These are phyloP conservation scores for Phrynocephalus versicolor DNA, from an alignment of 2,113 vertebrate genomes.

Conservation along the genomic window DNA sequence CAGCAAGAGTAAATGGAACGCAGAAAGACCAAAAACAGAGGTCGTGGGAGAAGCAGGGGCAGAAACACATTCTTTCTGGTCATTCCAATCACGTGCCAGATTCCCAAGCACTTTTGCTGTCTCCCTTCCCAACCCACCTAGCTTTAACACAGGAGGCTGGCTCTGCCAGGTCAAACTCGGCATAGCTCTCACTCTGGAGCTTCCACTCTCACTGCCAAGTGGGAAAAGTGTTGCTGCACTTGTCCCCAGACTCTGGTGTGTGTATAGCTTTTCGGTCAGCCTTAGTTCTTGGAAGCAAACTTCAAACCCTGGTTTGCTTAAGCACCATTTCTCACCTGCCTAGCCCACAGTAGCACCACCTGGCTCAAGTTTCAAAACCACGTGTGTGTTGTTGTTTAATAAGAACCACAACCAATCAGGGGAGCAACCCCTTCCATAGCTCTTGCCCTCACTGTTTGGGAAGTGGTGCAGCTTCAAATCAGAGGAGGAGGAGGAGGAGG, in stretches of 20 bases:
- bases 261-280: no score
- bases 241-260: no score
- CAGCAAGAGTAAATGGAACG: background rate
- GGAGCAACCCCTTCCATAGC: background rate
- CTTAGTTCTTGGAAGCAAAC: no score
- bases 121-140: background rate
- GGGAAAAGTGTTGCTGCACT: no score
- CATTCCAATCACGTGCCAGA: background rate
- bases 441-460: background rate
- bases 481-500: background rate
- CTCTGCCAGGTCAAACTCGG: background rate
- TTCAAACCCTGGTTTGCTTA: no score
- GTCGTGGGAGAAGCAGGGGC: background rate
- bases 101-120: background rate
- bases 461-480: background rate
- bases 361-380: no score
- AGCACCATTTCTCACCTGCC: no score
- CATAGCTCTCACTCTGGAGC: background rate
- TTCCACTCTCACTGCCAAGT: background rate
- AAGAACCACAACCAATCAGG: no score
- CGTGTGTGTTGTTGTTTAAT: no score
- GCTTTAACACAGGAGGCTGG: background rate
- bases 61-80: conserved; percentile 22
- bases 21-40: background rate
- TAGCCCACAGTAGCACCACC: no score